These are phyloP conservation scores for Phalangium opilio DNA, from an alignment of 2,888 invertebrate species.

Conservation along the genomic window DNA sequence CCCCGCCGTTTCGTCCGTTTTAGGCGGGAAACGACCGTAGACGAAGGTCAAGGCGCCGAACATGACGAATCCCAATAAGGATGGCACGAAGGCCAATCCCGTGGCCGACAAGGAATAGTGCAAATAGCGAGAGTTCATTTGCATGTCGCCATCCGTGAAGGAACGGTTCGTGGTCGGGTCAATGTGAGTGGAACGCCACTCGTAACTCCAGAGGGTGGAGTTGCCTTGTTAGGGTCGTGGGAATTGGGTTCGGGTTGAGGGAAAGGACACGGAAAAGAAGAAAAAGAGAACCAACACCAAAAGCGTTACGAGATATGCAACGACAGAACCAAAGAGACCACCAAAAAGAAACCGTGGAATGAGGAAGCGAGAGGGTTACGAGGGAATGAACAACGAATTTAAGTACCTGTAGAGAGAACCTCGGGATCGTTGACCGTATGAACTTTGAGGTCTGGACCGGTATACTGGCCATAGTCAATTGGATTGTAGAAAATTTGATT, in stretches of 20 bases:
- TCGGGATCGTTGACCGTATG: slow-evolving; percentile 27
- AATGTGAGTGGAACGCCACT: slow-evolving; percentile 28
- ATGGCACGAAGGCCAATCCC: slow-evolving; percentile 35
- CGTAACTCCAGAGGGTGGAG: slow-evolving; percentile 30
- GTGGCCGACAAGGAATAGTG: slow-evolving; percentile 32
- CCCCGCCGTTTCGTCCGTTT: slow-evolving; percentile 17
- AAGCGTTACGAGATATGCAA: no score
- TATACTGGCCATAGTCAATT: slow-evolving; percentile 36
- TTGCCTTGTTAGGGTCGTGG: slow-evolving; percentile 21
- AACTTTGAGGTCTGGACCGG: slow-evolving; percentile 31
- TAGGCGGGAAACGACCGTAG: slow-evolving; percentile 29
- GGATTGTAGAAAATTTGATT: slow-evolving; percentile 38
- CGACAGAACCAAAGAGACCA: no score
- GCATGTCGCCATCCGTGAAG: slow-evolving; percentile 31
- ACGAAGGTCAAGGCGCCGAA: slow-evolving; percentile 28
- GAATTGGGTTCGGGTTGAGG: no score
- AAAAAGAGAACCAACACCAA: no score
- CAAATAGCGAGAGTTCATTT: slow-evolving; percentile 36
- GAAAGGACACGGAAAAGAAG: no score
- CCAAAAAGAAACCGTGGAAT: no score
- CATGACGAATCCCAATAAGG: slow-evolving; percentile 24
- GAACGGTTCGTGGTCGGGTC: slow-evolving; percentile 31
- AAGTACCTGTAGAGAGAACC: slow-evolving; percentile 22
- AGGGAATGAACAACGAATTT: no score
- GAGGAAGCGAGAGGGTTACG: no score